A percentile compares a stretch with the other conserved stretches of the same genome.
These are phyloP conservation scores for Agrotis puta DNA, from an alignment of 2,888 invertebrate species.

Conservation along the genomic window DNA sequence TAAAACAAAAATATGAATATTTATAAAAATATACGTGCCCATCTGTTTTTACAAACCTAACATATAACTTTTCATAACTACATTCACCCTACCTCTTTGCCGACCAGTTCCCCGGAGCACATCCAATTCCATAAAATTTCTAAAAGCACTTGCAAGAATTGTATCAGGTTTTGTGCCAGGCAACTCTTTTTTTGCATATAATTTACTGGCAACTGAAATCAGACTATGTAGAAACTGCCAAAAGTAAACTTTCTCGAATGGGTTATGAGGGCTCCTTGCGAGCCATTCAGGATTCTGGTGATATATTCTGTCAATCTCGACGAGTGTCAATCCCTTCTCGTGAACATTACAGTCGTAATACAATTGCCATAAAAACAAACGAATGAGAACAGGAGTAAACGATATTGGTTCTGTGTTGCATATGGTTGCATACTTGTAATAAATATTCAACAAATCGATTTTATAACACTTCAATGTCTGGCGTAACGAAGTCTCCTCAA, in stretches of 20 bases:
- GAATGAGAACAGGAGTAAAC: conserved; percentile 86
- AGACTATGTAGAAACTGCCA: conserved; percentile 92
- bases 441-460: conserved; percentile 86
- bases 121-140: conserved; percentile 88
- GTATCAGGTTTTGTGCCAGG: conserved; percentile 83
- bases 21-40: no score
- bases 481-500: conserved; percentile 86
- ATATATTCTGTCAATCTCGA: conserved; percentile 88
- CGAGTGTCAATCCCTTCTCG: conserved; percentile 86
- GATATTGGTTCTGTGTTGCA: conserved; percentile 80
- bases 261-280: conserved; percentile 85
- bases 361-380: conserved; percentile 92
- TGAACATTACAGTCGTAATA: conserved; percentile 90
- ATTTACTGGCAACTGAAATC: conserved; percentile 86
- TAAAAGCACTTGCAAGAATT: conserved; percentile 88
- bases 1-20: conserved; percentile 18
- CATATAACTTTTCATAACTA: neutral
- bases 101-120: conserved; percentile 83
- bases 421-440: conserved; percentile 88
- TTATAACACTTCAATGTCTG: conserved; percentile 87
- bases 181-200: conserved; percentile 82
- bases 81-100: conserved; percentile 79
- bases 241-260: conserved; percentile 91
- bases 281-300: conserved; percentile 87
- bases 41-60: no score